A percentile compares a stretch with the other conserved stretches of the same genome.
Evolutionary conservation across 2,113 vertebrate species (phyloP).

Genomic region (Dicentrarchus labrax): DNA sequence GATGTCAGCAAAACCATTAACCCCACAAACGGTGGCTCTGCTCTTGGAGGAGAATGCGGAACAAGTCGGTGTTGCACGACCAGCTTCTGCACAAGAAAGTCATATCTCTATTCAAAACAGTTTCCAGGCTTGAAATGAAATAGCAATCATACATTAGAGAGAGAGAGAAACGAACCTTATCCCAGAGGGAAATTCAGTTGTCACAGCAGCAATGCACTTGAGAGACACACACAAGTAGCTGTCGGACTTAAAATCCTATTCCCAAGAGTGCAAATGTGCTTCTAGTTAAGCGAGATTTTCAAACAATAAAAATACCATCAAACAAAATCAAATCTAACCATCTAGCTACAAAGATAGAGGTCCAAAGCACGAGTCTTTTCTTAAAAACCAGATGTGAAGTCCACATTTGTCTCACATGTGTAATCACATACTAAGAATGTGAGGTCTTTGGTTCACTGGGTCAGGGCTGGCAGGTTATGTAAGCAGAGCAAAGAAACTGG

Average conservation of each 20-base stretch:
- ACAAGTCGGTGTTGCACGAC: constrained; percentile 22
- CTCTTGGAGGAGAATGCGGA: constrained; percentile 63
- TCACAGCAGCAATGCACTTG: constrained; percentile 44
- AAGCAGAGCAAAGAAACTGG: constrained; percentile 50
- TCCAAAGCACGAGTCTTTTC: background rate
- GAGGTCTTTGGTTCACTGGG: constrained; percentile 67
- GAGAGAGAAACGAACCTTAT: constrained; percentile 26
- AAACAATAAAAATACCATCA: constrained; percentile 36
- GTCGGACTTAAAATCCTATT: constrained; percentile 37
- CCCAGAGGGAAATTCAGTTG: constrained; percentile 51
- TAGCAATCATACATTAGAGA: constrained; percentile 37
- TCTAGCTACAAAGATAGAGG: background rate
- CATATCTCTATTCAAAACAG: constrained; percentile 3
- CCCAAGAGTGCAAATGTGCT: constrained; percentile 31
- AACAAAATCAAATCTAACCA: constrained; percentile 21
- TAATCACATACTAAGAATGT: constrained; percentile 35
- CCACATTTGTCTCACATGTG: constrained; percentile 5
- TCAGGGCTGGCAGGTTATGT: constrained; percentile 66
- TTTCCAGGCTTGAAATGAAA: constrained; percentile 55
- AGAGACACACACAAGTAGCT: constrained; percentile 22
- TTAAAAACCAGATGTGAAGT: constrained; percentile 24
- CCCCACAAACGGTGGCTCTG: constrained; percentile 62
- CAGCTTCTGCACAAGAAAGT: constrained; percentile 8
- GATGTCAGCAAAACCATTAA: constrained; percentile 81
- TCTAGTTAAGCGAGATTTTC: constrained; percentile 36